These are phyloP conservation scores for Cygnus olor DNA, from an alignment of 2,797 vertebrate genomes.

Conservation along the genomic window DNA sequence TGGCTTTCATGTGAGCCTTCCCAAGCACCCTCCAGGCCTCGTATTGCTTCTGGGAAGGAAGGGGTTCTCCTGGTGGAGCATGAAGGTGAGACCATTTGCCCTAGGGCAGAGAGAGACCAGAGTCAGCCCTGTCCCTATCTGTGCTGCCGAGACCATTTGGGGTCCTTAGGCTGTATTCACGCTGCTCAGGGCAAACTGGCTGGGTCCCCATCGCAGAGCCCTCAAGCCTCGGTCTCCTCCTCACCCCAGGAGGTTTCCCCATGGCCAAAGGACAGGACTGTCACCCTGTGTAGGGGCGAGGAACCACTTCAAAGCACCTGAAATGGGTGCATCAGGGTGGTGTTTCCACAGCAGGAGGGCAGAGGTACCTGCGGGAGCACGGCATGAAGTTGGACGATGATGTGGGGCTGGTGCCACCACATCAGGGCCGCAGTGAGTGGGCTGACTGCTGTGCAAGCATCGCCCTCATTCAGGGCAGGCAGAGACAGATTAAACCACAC, in stretches of 20 bases:
- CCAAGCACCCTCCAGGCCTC: neutral
- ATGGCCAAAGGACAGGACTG: neutral
- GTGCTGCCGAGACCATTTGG: fast-evolving
- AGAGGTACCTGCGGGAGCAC: neutral
- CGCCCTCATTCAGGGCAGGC: neutral
- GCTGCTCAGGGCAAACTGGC: neutral
- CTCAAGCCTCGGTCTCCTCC: neutral
- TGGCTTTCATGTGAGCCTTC: neutral
- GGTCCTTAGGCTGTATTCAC: neutral
- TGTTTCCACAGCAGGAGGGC: neutral
- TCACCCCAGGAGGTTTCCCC: neutral
- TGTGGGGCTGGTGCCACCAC: neutral
- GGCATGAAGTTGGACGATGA: neutral
- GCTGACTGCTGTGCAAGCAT: neutral
- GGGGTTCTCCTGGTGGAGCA: neutral
- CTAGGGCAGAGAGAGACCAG: neutral
- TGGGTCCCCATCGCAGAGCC: neutral
- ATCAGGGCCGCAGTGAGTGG: neutral
- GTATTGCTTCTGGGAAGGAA: slow-evolving; percentile 10
- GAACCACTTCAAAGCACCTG: neutral
- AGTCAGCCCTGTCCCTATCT: neutral
- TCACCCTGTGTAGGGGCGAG: neutral
- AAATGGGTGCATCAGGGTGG: fast-evolving
- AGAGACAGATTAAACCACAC: neutral
- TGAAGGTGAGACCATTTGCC: neutral